Evolutionary conservation across 2,113 vertebrate genomes (phyloP), one percentile per base, ranked within the genome.

Genomic region (Tonatia bakeri): DNA sequence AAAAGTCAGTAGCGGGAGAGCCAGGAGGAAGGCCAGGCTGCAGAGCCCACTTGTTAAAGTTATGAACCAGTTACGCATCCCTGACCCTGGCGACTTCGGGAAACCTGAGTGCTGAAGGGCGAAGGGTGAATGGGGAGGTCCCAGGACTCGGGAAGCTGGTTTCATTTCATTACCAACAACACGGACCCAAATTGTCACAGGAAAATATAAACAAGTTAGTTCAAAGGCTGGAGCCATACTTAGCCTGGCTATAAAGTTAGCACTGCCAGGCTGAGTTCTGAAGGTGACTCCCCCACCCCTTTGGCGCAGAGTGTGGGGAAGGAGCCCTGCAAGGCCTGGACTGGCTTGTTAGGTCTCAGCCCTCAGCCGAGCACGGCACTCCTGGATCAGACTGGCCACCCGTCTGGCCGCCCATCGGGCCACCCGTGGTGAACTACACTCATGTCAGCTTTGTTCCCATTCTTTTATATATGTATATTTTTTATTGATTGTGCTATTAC

Each of bases 191-290:
- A 7, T 36, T 93, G 93, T 90, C 94, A 77, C 65, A 70, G 40
- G 59, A 65, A 85, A 85, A 92, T 79, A 94, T 45, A 95, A 98
- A 97, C 94, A 95, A 33, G 1, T 50, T 16, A 13, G 59, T 94
- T 97, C 59, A 45, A 80, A 97, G 93, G 94, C 88, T 11, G 45
- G 87, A 91, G 96, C 93, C 84, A 76, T 61, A 20, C 90, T 72
- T 69, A n/a, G 43, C 43, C 20, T 1, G 4, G 20, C 80, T 96
- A 8, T 96, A 89, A 98, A 98, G 95, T 97, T 86, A 92, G 93
- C 88, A 94, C 94, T 94, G 84, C 96, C 91, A 87, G 96, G 97
- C 96, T 97, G 95, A 95, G 96, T 84, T 96, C 96, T 54, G 88
- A 22, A 93, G 96, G 94, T 69, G 26, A 87, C 15, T 9, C 1